A percentile compares a stretch with the other conserved stretches of the same genome.
These are phyloP conservation scores for Echeneis naucrates DNA, from an alignment of 2,797 vertebrate species.

Conservation along the genomic window DNA sequence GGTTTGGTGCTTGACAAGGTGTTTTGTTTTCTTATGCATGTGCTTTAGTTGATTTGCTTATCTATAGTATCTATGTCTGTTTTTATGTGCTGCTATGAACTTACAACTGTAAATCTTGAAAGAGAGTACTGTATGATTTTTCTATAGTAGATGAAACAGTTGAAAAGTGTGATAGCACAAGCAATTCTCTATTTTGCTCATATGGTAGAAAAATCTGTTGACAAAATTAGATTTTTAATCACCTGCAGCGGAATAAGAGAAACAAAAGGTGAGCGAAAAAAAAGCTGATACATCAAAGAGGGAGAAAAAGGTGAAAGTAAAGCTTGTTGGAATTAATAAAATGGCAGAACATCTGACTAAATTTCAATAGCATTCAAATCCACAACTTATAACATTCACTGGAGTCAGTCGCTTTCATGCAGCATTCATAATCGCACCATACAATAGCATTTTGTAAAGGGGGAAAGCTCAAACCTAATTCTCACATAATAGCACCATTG, in stretches of 20 bases:
- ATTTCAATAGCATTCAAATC: slow-evolving; percentile 71
- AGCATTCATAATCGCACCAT: slow-evolving; percentile 75
- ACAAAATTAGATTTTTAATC: slow-evolving; percentile 57
- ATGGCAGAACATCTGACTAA: slow-evolving; percentile 59
- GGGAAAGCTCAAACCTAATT: slow-evolving; percentile 79
- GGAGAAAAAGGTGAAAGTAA: slow-evolving; percentile 62
- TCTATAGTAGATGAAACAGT: background rate
- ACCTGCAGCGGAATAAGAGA: slow-evolving; percentile 50
- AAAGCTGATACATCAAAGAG: slow-evolving; percentile 63
- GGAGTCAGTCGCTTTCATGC: slow-evolving; percentile 79
- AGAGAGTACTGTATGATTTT: background rate
- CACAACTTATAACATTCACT: slow-evolving; percentile 76
- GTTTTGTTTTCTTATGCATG: background rate
- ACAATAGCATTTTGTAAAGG: slow-evolving; percentile 81
- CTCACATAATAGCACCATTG: slow-evolving; percentile 81
- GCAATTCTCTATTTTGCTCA: background rate
- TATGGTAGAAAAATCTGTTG: background rate
- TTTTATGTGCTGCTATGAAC: too few relatives aligned
- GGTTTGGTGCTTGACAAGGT: slow-evolving; percentile 22
- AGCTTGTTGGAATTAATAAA: slow-evolving; percentile 61
- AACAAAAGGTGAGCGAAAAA: slow-evolving; percentile 63
- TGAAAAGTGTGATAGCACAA: background rate
- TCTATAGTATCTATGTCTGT: too few relatives aligned
- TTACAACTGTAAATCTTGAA: background rate
- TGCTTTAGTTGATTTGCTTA: too few relatives aligned